Evolutionary conservation across 2,888 invertebrate species (phyloP).

Genomic region (Eupithecia abbreviata): DNA sequence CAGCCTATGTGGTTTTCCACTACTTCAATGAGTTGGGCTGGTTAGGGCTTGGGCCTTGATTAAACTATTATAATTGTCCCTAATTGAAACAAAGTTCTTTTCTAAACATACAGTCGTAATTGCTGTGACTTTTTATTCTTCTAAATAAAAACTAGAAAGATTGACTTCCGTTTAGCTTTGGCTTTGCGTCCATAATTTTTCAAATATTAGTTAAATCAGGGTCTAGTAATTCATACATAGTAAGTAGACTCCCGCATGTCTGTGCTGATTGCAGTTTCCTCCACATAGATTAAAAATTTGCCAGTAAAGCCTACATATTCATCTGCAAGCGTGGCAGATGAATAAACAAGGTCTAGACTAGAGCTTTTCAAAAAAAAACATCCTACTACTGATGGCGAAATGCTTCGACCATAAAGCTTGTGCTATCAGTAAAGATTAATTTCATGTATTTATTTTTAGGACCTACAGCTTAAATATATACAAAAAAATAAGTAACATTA

Average conservation of each 20-base stretch:
- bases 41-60: not conserved
- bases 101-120: not conserved
- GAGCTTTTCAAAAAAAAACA: not conserved
- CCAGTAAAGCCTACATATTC: not conserved
- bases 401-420: not conserved
- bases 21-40: not conserved
- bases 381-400: not conserved
- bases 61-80: not conserved
- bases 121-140: not conserved
- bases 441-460: too few relatives aligned
- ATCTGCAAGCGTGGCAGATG: too few relatives aligned
- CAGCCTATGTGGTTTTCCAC: not conserved
- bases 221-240: not conserved
- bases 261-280: not conserved
- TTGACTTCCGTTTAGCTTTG: not conserved
- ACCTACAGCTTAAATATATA: too few relatives aligned
- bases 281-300: not conserved
- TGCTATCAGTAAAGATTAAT: not conserved
- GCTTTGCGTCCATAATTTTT: not conserved
- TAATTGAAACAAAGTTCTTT: not conserved
- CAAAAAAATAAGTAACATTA: too few relatives aligned
- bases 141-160: not conserved
- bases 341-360: too few relatives aligned
- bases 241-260: not conserved
- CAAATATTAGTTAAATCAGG: not conserved